Conservation (phyloP, 1,140 invertebrate genomes). For the Tetragonula clypearis region DNA sequence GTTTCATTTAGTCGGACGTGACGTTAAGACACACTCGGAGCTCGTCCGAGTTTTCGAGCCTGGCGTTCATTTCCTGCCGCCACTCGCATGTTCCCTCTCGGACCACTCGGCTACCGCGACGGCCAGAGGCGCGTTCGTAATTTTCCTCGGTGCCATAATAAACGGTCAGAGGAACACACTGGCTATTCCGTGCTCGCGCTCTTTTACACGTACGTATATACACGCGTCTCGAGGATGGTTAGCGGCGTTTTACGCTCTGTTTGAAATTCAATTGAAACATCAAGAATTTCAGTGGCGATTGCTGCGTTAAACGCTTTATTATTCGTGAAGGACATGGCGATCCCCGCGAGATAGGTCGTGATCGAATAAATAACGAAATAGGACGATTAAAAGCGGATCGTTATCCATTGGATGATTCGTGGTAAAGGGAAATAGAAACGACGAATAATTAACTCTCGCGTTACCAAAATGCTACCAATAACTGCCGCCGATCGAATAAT, state of each 20-base stretch:
- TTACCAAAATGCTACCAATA: too few species aligned
- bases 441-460: too few species aligned
- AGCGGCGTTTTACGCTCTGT: conserved; percentile 34
- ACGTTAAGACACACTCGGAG: not conserved
- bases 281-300: conserved; percentile 27
- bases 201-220: too few species aligned
- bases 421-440: not conserved
- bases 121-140: conserved; percentile 9
- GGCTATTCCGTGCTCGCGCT: not conserved
- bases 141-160: conserved; percentile 9
- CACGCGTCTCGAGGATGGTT: not conserved
- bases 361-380: conserved; percentile 25
- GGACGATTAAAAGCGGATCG: conserved; percentile 14
- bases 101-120: not conserved
- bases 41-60: not conserved
- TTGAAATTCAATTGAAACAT: conserved; percentile 42
- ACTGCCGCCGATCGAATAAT: conserved; percentile 9
- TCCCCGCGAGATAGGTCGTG: not conserved
- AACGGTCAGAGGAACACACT: conserved; percentile 9
- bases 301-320: conserved; percentile 2
- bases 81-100: not conserved
- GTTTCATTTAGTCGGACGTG: not conserved
- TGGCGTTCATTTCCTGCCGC: not conserved
- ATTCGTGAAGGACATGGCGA: not conserved
- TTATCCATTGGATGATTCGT: conserved; percentile 20